Conservation (phyloP, 2,888 invertebrate species). For the Dascillus cervinus region DNA sequence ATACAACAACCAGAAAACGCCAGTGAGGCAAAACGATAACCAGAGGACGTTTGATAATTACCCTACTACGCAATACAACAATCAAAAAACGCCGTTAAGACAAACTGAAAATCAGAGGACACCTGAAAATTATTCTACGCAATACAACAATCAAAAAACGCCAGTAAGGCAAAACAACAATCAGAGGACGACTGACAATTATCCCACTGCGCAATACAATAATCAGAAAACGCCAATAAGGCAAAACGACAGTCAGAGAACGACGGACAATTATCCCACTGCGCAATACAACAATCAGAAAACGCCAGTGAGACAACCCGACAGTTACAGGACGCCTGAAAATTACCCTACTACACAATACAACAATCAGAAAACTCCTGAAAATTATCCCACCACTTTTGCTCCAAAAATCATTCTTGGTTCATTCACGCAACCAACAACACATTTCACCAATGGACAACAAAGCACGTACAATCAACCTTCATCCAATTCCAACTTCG, state of each 20-base stretch:
- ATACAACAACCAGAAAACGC: conserved; percentile 15
- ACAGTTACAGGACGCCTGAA: conserved; percentile 4
- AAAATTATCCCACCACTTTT: not conserved
- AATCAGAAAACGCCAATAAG: conserved; percentile 16
- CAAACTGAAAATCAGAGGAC: conserved; percentile 30
- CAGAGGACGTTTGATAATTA: no score
- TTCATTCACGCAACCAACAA: conserved; percentile 3
- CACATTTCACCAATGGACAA: conserved; percentile 11
- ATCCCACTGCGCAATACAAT: conserved; percentile 21
- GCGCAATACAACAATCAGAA: conserved; percentile 16
- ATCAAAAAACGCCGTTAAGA: conserved; percentile 18
- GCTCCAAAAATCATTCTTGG: conserved; percentile 5
- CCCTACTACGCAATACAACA: conserved; percentile 12
- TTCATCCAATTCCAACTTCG: conserved; percentile 18
- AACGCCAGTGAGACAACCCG: conserved; percentile 14
- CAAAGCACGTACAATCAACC: conserved; percentile 12
- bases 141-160: conserved; percentile 19
- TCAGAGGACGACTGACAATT: conserved; percentile 25
- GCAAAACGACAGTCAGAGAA: conserved; percentile 18
- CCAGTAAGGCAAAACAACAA: conserved; percentile 15
- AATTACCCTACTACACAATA: conserved; percentile 11
- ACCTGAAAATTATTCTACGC: no score
- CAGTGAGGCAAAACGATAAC: conserved; percentile 22
- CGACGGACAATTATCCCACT: conserved; percentile 31
- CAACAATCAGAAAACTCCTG: conserved; percentile 12